Evolutionary conservation across 64 coral and sea anemone species (phyloP).

Genomic region (Pachyseris speciosa): DNA sequence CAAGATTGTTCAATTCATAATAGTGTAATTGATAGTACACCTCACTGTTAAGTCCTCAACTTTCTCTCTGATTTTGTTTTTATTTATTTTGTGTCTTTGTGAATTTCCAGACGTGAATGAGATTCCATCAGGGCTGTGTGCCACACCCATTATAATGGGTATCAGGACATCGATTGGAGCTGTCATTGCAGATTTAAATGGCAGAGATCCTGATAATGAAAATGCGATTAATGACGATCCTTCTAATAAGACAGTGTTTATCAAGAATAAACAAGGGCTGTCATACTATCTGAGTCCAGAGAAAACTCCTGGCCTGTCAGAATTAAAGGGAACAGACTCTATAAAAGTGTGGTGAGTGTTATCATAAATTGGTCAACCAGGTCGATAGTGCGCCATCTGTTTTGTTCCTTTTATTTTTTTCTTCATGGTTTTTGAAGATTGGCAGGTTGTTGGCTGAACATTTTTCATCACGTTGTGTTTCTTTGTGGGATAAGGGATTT

Average conservation of each 20-base stretch:
- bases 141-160: conserved; percentile 42
- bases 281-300: conserved; percentile 20
- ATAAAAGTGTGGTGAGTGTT: conserved; percentile 36
- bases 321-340: conserved; percentile 35
- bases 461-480: too few relatives aligned
- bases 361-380: background rate
- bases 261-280: conserved; percentile 55
- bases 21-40: too few relatives aligned
- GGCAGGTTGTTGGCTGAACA: too few relatives aligned
- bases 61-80: background rate
- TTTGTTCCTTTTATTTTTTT: too few relatives aligned
- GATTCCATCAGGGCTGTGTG: conserved; percentile 56
- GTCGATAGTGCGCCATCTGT: too few relatives aligned
- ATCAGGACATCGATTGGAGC: conserved; percentile 70
- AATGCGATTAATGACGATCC: background rate
- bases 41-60: too few relatives aligned
- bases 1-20: too few relatives aligned
- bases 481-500: too few relatives aligned
- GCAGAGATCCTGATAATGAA: conserved; percentile 80
- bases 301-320: conserved; percentile 29
- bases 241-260: background rate
- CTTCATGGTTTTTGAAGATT: too few relatives aligned
- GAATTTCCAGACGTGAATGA: conserved; percentile 91
- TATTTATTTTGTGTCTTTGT: background rate
- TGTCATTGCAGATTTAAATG: conserved; percentile 37